These are phyloP conservation scores for Bradypodion ventrale DNA, from an alignment of 2,797 vertebrate species.

Conservation along the genomic window DNA sequence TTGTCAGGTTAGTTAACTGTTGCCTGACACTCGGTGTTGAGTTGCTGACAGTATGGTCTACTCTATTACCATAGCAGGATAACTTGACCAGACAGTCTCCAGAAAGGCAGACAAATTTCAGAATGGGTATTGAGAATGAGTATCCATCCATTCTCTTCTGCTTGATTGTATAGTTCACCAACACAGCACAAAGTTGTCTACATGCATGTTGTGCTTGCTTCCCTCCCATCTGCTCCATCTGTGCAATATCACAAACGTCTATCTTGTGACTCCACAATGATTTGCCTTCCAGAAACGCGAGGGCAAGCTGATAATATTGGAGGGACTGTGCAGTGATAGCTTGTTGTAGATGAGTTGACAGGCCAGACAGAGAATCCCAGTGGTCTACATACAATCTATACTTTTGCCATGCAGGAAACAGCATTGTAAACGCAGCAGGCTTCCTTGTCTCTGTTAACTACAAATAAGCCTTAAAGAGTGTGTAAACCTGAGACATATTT, in stretches of 20 bases:
- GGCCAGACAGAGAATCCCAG: background rate
- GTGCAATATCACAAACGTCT: background rate
- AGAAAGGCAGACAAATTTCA: too few species aligned
- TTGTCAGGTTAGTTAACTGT: too few species aligned
- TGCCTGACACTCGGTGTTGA: too few species aligned
- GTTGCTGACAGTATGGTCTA: too few species aligned
- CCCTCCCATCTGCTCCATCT: too few species aligned
- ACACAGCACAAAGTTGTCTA: too few species aligned
- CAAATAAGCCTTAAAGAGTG: slow-evolving; percentile 17
- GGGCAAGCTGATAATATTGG: background rate
- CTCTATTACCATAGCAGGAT: too few species aligned
- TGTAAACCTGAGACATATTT: slow-evolving; percentile 67
- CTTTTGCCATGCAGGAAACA: background rate
- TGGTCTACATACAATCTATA: background rate
- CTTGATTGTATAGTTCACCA: too few species aligned
- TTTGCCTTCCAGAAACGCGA: background rate
- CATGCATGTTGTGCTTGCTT: too few species aligned
- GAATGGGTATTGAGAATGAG: too few species aligned
- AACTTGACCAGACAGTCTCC: too few species aligned
- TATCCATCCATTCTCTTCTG: too few species aligned
- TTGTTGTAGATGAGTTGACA: background rate
- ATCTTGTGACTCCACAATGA: background rate
- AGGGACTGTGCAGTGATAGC: background rate
- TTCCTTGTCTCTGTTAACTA: background rate
- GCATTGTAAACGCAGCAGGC: background rate